These are phyloP conservation scores for Dromaius novaehollandiae DNA, from an alignment of 2,113 vertebrate genomes.

Conservation along the genomic window DNA sequence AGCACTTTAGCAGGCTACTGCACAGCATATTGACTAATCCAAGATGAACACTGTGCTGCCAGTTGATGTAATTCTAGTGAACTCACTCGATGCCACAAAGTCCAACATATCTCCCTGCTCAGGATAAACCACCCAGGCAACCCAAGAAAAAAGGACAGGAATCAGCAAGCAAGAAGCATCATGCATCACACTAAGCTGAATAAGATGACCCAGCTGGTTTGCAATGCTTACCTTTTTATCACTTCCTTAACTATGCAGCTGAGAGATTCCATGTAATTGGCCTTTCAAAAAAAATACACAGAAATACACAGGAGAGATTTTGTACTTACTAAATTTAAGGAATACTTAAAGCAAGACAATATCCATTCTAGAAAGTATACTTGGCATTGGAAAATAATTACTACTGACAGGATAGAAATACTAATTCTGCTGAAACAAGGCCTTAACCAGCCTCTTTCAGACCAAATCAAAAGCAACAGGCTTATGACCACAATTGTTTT, in stretches of 20 bases:
- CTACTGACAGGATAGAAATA: not conserved
- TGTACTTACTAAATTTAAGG: not conserved
- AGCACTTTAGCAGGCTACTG: not conserved
- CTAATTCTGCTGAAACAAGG: not conserved
- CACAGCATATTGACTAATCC: not conserved
- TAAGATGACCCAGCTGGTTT: not conserved
- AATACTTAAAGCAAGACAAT: not conserved
- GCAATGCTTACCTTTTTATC: not conserved
- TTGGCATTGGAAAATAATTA: not conserved
- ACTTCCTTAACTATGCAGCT: not conserved
- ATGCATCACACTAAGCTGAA: not conserved
- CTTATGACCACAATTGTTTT: not conserved
- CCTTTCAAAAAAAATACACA: not conserved
- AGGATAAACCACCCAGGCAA: not conserved
- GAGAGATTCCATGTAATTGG: not conserved
- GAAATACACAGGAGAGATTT: not conserved
- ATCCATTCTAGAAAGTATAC: not conserved
- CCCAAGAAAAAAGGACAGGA: not conserved
- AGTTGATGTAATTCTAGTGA: not conserved
- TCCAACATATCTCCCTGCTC: not conserved
- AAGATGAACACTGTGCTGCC: not conserved
- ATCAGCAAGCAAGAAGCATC: not conserved
- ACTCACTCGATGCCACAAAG: not conserved
- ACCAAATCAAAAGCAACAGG: not conserved
- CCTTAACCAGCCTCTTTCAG: not conserved